Evolutionary conservation across 2,888 invertebrate species (phyloP), one percentile per base, ranked within the genome.

Genomic region (Chymomyza caudatula): DNA sequence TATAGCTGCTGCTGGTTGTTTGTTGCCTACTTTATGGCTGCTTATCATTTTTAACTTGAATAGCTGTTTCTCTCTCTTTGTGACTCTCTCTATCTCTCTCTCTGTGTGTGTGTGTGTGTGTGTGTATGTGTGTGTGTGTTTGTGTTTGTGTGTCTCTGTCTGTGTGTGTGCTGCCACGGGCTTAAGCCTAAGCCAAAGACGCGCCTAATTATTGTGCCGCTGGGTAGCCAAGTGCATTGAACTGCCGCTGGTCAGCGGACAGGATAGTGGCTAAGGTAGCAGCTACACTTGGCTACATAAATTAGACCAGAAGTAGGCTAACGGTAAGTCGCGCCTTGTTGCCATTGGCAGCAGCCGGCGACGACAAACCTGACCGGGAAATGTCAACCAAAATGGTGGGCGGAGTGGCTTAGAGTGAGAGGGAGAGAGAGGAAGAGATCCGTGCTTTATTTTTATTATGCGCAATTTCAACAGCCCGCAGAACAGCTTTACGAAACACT

Each of bases 11-110:
- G 44, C 56, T 62, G 51, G 60, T 74, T 73, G 66, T 67, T 68
- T 61, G 63, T 74, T 83, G 78, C 66, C 78, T 77, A 73, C 78
- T 85, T 85, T 71, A 66, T 60, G 83, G 69, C 71, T 74, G 74
- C 85, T 80, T 80, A 80, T 82, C 77, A 72, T 72, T 71, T 68
- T 54, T 57, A 64, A 76, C 51, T 69, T 65, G 49, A 73, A 66
- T 69, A 60, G 67, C 51, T 65, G 11, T 13, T n/a, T n/a, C n/a
- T n/a, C n/a, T n/a, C n/a, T n/a, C n/a, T n/a, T n/a, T n/a, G n/a
- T n/a, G n/a, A n/a, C n/a, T n/a, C n/a, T n/a, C n/a, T n/a, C n/a
- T n/a, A n/a, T n/a, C n/a, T n/a, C n/a, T n/a, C n/a, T n/a, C n/a
- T n/a, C n/a, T n/a, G n/a, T n/a, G n/a, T n/a, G n/a, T n/a, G n/a